Evolutionary conservation across 2,888 invertebrate species (phyloP).

Genomic region (Epinotia nisella): DNA sequence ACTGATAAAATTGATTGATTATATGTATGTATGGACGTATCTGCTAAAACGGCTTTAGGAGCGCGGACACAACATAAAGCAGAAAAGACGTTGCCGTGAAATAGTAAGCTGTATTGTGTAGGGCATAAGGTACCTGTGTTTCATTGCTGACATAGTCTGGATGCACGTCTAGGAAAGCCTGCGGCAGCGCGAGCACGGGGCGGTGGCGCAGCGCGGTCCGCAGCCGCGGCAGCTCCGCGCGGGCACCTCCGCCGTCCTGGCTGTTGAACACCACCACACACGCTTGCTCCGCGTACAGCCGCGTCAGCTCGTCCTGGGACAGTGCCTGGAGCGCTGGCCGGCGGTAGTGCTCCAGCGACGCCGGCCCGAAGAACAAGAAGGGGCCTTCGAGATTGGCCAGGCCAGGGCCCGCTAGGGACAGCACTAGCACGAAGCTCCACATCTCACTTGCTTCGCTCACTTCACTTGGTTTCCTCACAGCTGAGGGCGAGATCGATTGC

Average conservation of each 20-base stretch:
- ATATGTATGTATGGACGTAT: not conserved
- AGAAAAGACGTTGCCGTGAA: too few relatives aligned
- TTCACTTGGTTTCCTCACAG: not conserved
- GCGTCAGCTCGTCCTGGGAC: constrained; percentile 83
- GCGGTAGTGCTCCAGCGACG: constrained; percentile 75
- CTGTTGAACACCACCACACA: constrained; percentile 86
- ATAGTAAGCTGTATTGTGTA: not conserved
- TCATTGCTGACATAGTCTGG: constrained; percentile 86
- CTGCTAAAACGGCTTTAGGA: not conserved
- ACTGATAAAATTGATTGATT: not conserved
- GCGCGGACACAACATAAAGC: not conserved
- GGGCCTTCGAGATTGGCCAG: constrained; percentile 84
- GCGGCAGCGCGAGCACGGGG: constrained; percentile 82
- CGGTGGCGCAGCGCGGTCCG: constrained; percentile 82
- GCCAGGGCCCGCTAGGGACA: constrained; percentile 42
- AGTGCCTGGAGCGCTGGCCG: constrained; percentile 81
- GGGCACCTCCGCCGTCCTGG: constrained; percentile 82
- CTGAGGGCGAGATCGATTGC: constrained; percentile 26
- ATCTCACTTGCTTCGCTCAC: not conserved
- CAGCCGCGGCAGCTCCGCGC: constrained; percentile 77
- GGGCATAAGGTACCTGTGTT: constrained; percentile 78
- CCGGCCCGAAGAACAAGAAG: constrained; percentile 85
- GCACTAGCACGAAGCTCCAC: not conserved
- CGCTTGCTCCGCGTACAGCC: constrained; percentile 83
- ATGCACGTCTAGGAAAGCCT: constrained; percentile 84